Base-by-base conservation (phyloP, 2,113 vertebrate genomes). In the Nannobrachium achirus region DNA sequence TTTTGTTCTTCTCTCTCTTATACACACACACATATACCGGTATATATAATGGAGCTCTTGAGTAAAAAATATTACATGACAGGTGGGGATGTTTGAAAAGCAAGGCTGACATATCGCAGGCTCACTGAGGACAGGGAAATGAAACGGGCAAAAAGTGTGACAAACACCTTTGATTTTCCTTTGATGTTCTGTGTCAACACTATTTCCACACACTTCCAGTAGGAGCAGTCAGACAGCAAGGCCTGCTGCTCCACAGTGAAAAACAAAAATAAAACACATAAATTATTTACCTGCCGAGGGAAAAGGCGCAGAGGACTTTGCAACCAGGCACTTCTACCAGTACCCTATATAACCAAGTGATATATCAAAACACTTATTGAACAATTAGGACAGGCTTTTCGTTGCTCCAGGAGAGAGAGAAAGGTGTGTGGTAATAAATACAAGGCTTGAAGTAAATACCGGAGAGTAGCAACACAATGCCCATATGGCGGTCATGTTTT, bases 151-250 rank as follows among this genome's bases (percentile, higher is more conserved):
- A 77, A 44, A 70, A 73, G 72, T 70, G 56, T 67, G 78, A 81
- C 86, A 82, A 85, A 87, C 85, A 73, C 72, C 69, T 86, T 62
- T 70, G 76, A 82, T 81, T 79, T 80, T 0, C 39, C 70, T 82
- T 82, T 85, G 68, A 89, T 68, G 74, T 84, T 66, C 6, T 66
- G 71, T 70, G 77, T 85, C 74, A 80, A 75, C 78, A 46, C 63
- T 73, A 68, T 50, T 48, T 41, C 53, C 74, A 75, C 79, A 71
- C 60, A 66, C 66, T 72, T 84, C 60, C 69, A 85, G 70, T 62
- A 75, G 67, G 71, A 86, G 72, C 62, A 70, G 76, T 71, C 51
- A 81, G 39, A 81, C 59, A 78, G 69, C 71, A 56, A 69, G 44
- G 61, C 66, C 68, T 67, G 69, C 50, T 19, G 46, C 62, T 80